These are phyloP conservation scores for Rotaria magnacalcarata DNA, from an alignment of 2,888 invertebrate species.

Conservation along the genomic window DNA sequence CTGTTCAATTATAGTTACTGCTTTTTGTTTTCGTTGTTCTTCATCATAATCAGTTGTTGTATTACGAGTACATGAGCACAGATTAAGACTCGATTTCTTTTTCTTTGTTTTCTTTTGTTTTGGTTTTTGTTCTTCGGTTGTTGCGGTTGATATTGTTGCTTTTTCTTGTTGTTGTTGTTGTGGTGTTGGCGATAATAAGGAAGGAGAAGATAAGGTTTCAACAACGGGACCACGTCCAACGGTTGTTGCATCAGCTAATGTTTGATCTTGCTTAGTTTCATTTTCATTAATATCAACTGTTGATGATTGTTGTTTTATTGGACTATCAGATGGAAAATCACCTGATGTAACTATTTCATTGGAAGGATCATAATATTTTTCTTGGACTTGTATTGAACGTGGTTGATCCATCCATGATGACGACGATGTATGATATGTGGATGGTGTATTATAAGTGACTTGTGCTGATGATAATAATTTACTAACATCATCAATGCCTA, in stretches of 20 bases:
- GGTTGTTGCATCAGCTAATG: constrained; percentile 23
- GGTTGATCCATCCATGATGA: constrained; percentile 18
- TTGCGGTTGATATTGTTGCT: background rate
- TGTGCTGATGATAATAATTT: constrained; percentile 2
- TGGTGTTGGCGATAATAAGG: background rate
- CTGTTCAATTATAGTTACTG: background rate
- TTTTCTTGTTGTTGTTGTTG: background rate
- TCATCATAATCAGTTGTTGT: constrained; percentile 3
- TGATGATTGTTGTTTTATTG: background rate
- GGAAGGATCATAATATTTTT: background rate
- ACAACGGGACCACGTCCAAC: background rate
- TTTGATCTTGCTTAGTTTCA: background rate
- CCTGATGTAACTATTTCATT: constrained; percentile 33
- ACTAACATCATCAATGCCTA: constrained; percentile 32
- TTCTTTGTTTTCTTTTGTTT: background rate
- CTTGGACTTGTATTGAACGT: background rate
- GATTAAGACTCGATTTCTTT: background rate
- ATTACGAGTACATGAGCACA: constrained; percentile 16
- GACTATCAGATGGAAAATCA: constrained; percentile 9
- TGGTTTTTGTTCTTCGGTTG: background rate
- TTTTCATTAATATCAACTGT: background rate
- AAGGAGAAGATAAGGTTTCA: background rate
- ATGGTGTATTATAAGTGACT: constrained; percentile 2
- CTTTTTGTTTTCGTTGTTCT: constrained; percentile 32
- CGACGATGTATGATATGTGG: background rate